phyloP scores from a whole-genome alignment of 2,113 vertebrate species.

The Daboia siamensis region DNA sequence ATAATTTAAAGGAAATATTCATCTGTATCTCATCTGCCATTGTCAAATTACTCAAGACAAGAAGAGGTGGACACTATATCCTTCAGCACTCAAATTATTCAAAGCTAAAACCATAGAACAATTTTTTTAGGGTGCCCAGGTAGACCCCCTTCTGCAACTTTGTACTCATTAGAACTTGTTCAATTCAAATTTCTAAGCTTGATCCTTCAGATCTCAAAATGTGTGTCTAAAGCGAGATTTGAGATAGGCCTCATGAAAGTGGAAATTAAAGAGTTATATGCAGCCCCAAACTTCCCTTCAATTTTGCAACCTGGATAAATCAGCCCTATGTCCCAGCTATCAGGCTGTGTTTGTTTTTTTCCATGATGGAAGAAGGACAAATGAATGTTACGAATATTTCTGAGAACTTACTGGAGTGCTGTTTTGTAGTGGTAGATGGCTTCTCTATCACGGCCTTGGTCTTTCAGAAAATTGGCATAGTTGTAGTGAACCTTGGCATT shows the following conservation, averaged over 20 bases:
- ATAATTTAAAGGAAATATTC: conserved; percentile 1
- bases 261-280: background rate
- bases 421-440: conserved; percentile 91
- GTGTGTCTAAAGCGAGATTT: background rate
- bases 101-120: too few species aligned
- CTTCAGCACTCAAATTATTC: background rate
- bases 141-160: background rate
- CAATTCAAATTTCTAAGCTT: background rate
- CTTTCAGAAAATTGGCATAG: conserved; percentile 97
- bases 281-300: background rate
- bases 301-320: background rate
- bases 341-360: background rate
- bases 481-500: conserved; percentile 99
- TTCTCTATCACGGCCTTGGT: conserved; percentile 81
- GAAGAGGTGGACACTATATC: background rate
- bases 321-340: background rate
- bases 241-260: background rate
- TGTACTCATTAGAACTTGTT: background rate
- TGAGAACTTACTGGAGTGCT: conserved; percentile 76
- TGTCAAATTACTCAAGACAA: background rate
- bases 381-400: background rate
- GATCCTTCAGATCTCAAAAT: background rate
- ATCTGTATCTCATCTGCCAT: background rate
- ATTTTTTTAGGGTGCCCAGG: background rate
- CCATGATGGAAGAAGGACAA: background rate